Percentiles rank a stretch among this genome's conserved stretches.
Conservation (phyloP, 1,140 invertebrate species). For the Aphaenogaster floridana region DNA sequence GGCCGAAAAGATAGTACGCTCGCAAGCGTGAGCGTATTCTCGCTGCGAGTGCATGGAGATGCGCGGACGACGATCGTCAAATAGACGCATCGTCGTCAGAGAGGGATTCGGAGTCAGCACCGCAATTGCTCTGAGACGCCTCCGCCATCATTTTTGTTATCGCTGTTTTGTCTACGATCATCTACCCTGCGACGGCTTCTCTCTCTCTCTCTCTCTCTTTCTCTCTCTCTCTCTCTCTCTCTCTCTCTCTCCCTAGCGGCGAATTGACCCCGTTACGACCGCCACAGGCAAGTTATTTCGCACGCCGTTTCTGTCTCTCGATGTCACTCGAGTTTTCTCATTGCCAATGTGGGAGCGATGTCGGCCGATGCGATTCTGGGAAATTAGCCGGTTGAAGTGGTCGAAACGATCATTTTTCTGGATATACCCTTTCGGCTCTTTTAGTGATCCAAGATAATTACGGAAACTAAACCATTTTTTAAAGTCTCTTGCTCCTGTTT, state of each 20-base stretch:
- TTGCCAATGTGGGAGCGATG: conserved; percentile 11
- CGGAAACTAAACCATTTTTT: not conserved
- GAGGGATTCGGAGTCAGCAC: not conserved
- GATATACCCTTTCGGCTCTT: not conserved
- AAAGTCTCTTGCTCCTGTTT: not conserved
- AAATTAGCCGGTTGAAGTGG: conserved; percentile 14
- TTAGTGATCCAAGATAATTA: not conserved
- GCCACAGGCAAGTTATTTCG: conserved; percentile 41
- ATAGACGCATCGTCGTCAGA: not conserved
- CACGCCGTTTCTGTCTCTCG: conserved; percentile 30
- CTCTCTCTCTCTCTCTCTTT: not conserved
- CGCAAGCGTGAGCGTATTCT: conserved; percentile 48
- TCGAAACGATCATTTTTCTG: not conserved
- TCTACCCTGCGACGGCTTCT: conserved; percentile 46
- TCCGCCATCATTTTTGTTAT: conserved; percentile 48
- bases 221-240: not conserved
- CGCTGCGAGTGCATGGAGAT: not conserved
- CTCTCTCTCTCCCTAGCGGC: conserved; percentile 36
- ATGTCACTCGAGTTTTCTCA: conserved; percentile 29
- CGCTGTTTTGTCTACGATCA: conserved; percentile 76
- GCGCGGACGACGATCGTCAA: conserved; percentile 10
- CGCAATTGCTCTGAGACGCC: not conserved
- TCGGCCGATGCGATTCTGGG: conserved; percentile 13
- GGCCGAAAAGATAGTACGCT: conserved; percentile 76
- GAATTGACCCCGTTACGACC: conserved; percentile 62